Base-by-base conservation (phyloP, 2,113 vertebrate genomes). In the Pedetes capensis region DNA sequence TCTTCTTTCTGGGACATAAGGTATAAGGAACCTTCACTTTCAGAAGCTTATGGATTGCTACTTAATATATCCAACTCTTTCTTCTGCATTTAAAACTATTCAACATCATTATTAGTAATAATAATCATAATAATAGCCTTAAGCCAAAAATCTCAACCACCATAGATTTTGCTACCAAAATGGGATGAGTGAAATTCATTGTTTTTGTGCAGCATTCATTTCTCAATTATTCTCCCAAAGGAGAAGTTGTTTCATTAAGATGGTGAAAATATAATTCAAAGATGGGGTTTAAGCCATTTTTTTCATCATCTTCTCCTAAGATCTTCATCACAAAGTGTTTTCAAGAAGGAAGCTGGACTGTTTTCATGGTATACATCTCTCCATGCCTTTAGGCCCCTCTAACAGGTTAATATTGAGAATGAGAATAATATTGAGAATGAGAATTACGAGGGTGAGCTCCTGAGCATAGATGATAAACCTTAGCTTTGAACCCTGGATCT, bases 21-120 rank as follows among this genome's bases (percentile, higher is more conserved):
- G 29, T 64, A 42, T 6, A 68, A 90, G n/a, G 78, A 55, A 3
- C 55, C 34, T 23, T 80, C 5, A 32, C 23, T 92, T 79, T 76
- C 8, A 86, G 51, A 88, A 75, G 20, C 17, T 66, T 82, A 34
- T 44, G 22, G 22, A 69, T 18, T 57, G 12, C 68, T 68, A 68
- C 44, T 55, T 87, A 92, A 76, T 11, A 57, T 44, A 47, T 16
- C 14, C 22, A 55, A 13, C 29, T 82, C 51, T 68, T 94, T 5
- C 64, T 89, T 96, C 37, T 91, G 14, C 71, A 63, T 63, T 91
- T 94, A 64, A 90, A 66, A 34, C 42, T 86, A 22, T 79, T 82
- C 53, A 51, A 25, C 44, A 82, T 18, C 39, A 72, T 25, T 49
- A 82, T 37, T 23, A 63, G 18, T 10, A 42, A 34, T 51, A 61